These are phyloP conservation scores for Ormyrus rosae DNA, from an alignment of 2,888 invertebrate species.

Conservation along the genomic window DNA sequence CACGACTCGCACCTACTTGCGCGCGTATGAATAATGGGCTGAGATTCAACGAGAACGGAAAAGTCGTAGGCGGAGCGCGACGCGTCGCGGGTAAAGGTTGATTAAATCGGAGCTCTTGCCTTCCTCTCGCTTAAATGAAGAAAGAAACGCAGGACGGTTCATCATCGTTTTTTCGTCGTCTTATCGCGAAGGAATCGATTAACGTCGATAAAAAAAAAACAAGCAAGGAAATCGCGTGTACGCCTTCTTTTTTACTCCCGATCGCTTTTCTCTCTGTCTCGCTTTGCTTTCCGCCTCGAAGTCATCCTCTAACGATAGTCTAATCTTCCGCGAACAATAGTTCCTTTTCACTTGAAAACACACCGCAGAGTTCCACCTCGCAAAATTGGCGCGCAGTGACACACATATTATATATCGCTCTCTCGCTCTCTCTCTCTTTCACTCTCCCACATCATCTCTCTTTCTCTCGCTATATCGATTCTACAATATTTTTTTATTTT, in stretches of 20 bases:
- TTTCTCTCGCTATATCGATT: conserved; percentile 45
- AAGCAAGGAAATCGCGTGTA: no score
- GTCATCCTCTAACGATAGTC: neutral
- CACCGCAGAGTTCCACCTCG: conserved; percentile 41
- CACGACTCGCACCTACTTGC: neutral
- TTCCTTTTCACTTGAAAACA: neutral
- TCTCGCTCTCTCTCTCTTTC: conserved; percentile 5
- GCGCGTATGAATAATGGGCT: no score
- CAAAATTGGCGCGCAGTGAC: conserved; percentile 37
- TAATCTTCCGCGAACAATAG: neutral
- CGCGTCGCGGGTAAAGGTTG: no score
- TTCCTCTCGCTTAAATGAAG: no score
- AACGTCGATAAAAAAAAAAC: no score
- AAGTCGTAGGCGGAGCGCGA: no score
- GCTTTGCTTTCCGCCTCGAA: neutral
- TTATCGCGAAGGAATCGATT: no score
- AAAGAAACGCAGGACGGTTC: no score
- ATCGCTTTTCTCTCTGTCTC: neutral
- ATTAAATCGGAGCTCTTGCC: no score
- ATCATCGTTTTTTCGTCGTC: no score
- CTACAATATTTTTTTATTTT: conserved; percentile 57
- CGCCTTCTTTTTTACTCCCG: neutral
- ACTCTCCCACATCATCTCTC: conserved; percentile 6
- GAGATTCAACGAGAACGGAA: no score
- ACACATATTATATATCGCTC: conserved; percentile 21